These are phyloP conservation scores for Gymnarchus niloticus DNA, from an alignment of 2,113 vertebrate genomes.

Conservation along the genomic window DNA sequence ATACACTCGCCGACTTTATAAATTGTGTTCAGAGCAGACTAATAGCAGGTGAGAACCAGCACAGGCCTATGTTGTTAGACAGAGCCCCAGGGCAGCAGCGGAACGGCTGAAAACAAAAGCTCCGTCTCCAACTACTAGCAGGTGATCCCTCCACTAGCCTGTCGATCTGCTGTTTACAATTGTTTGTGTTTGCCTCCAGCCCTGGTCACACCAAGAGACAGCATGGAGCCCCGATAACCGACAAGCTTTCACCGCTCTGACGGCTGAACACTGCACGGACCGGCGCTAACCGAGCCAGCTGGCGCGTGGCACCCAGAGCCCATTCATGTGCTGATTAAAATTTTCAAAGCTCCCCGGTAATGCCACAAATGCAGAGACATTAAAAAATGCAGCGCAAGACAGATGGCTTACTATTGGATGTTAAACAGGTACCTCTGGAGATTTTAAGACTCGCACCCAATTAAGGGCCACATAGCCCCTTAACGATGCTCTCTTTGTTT, in stretches of 20 bases:
- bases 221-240: neutral
- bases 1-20: neutral
- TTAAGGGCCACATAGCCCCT: neutral
- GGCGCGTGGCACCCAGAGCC: neutral
- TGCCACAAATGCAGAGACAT: neutral
- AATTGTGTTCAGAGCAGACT: neutral
- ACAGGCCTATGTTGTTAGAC: neutral
- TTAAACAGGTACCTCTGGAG: neutral
- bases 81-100: no score
- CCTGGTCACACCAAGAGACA: neutral
- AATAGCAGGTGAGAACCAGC: neutral
- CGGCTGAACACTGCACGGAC: neutral
- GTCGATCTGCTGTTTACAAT: neutral
- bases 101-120: neutral
- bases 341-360: neutral
- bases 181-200: neutral
- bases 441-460: neutral
- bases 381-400: neutral
- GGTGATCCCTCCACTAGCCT: neutral
- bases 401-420: slow-evolving; percentile 7
- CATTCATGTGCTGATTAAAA: neutral
- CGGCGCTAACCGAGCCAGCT: no score
- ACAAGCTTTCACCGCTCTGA: neutral
- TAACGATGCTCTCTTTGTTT: neutral
- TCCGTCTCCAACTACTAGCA: neutral